Base-by-base conservation (phyloP, 92 coral and sea anemone species). In the Phenganax marumi region DNA sequence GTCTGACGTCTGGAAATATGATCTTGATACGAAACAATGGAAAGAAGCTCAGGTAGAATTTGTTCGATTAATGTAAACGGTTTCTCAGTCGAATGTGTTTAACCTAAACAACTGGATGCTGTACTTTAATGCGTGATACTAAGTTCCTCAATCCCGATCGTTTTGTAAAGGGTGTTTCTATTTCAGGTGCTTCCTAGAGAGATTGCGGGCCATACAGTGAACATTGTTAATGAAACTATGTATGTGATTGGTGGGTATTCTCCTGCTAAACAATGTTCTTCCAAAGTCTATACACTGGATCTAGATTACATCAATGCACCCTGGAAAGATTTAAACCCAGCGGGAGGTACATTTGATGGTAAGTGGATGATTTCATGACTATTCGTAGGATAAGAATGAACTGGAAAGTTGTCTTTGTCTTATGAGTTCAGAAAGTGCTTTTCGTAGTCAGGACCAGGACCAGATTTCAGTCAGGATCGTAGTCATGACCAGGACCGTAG, bases 241-340 rank as follows among this genome's bases (percentile, higher is more conserved):
- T 80, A 89, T 23, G 19, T 95, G 24, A 89, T 95, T 10, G 98
- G 98, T 52, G 98, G 98, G n/a, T 95, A 95, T 86, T 87, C 86
- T 54, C 91, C 89, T 22, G 47, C 55, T 13, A 43, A 56, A 33
- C 92, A 93, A 64, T 90, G 91, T 76, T 92, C 76, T 86, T 87
- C 85, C 57, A 64, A 82, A 16, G 90, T 91, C 14, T 84, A 85
- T 61, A 86, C 68, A 47, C 33, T 61, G 8, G 51, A 46, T 8
- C 43, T 33, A 33, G 43, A 33, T 4, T 1, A 1, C 43, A 33
- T 33, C 2, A 33, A 1, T 12, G 13, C 19, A 22, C 49, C 43
- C 8, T 72, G 39, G 75, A 23, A 68, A 24, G 16, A 16, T 68
- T 33, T 33, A 33, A 33, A 33, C 43, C 43, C 43, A 1, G 43